Base-by-base conservation (phyloP, 2,113 vertebrate species). In the Benthochromis sp. region DNA sequence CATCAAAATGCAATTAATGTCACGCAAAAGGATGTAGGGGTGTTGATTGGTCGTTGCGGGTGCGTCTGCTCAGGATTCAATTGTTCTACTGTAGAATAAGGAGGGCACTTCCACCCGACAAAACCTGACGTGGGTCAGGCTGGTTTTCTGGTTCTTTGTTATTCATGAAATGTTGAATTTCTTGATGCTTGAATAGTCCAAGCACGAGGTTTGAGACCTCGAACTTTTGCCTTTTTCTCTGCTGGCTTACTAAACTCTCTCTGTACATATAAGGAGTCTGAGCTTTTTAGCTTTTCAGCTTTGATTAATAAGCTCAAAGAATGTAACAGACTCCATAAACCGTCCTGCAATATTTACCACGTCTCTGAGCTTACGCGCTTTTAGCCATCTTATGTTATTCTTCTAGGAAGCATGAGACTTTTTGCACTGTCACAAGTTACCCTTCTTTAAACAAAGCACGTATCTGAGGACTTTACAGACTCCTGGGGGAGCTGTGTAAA, bases 271-370 rank as follows among this genome's bases (percentile, higher is more conserved):
- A 76, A 87, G 63, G 76, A 89, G 82, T 59, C 40, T 8, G 34
- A 78, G 81, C 86, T 90, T 89, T 90, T 73, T 55, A 78, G 83
- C 21, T 2, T 84, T 66, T 84, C 36, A 80, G 87, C 90, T 92
- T 92, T 93, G 84, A 92, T 73, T 76, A 90, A 76, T 84, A 53
- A 86, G 88, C 90, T 88, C 81, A 85, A 90, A 92, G 93, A 95
- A 94, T 95, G 93, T 94, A 91, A 92, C 89, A 7, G 63, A 89
- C 91, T 91, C 80, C 91, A 84, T 78, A 88, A 81, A 63, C 87
- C 79, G 84, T 91, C 91, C 89, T 81, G 79, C 55, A 86, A 90
- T 57, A 71, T 87, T 92, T 53, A 87, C 81, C 52, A 36, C 5
- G 38, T 90, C 63, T 88, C 36, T 19, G 61, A 89, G 88, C 84